Evolutionary conservation across 2,113 vertebrate species (phyloP), one percentile per base, ranked within the genome.

Genomic region (Alosa alosa): DNA sequence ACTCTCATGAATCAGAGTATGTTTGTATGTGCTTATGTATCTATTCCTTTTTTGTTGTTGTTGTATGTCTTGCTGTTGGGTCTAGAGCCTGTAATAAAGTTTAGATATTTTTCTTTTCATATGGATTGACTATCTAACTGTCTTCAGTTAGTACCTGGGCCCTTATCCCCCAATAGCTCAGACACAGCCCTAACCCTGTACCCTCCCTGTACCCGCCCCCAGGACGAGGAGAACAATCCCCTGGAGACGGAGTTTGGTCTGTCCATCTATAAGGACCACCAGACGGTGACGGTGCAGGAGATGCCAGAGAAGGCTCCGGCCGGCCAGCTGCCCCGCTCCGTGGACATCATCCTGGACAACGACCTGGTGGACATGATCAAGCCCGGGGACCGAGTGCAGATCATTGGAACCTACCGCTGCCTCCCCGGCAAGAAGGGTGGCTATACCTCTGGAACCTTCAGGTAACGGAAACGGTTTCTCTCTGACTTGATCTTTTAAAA

Each of bases 241-340:
- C 91, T 99, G 88, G 98, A 99, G 94, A 99, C 98, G 0, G 98
- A 99, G 91, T 99, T 96, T 41, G 98, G 98, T 10, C 95, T 99
- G 82, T 99, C 98, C 0, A 89, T 96, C 81, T 99, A 99, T 91
- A 99, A 97, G 88, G 98, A 99, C 90, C 97, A 99, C 90, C 98
- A 99, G 93, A 98, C 95, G 86, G 96, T 99, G 93, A 98, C 97
- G 0, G 97, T 99, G 82, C 98, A 99, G 95, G 98, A 99, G 95
- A 99, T 99, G 98, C 98, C 98, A 0, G 98, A 99, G 93, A 99
- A 99, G 85, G 97, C 98, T 4, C 98, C 98, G 0, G 98, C 98
- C 0, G 98, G 98, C n/a, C 98, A 99, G 92, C 96, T 99, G 41
- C 98, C 98, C 0, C 97, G 98, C 86, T 99, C 98, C 0, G 96